Percentiles rank a stretch among this genome's conserved stretches.
Evolutionary conservation across 1,140 invertebrate species (phyloP).

Genomic region (Drosophila rufa): DNA sequence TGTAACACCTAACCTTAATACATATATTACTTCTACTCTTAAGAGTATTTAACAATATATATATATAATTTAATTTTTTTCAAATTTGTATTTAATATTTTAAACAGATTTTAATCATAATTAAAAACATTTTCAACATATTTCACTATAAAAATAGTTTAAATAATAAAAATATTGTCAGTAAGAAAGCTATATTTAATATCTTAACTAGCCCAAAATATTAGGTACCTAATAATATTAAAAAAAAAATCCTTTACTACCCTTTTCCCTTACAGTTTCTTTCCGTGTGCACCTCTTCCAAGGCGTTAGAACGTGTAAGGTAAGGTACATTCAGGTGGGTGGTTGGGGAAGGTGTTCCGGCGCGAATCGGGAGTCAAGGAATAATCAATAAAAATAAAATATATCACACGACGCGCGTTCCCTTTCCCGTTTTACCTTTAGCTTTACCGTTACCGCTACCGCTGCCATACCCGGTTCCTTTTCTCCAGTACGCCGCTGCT

Average conservation of each 20-base stretch:
- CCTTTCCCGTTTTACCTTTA: conserved; percentile 23
- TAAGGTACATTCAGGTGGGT: not conserved
- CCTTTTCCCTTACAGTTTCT: not conserved
- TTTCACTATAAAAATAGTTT: too few relatives aligned
- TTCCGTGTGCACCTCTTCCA: conserved; percentile 31
- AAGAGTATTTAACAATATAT: too few relatives aligned
- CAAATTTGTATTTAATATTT: not conserved
- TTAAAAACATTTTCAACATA: too few relatives aligned
- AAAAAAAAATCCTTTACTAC: not conserved
- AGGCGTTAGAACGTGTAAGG: conserved; percentile 42
- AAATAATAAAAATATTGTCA: too few relatives aligned
- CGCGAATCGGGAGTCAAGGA: conserved; percentile 53
- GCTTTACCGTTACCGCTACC: conserved; percentile 22
- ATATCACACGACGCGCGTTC: conserved; percentile 69
- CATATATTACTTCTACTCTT: too few relatives aligned
- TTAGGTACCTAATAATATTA: too few relatives aligned
- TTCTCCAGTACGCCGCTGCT: conserved; percentile 48
- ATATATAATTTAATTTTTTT: not conserved
- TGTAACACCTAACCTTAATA: too few relatives aligned
- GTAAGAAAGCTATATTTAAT: too few relatives aligned
- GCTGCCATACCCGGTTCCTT: conserved; percentile 18
- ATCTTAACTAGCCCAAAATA: too few relatives aligned
- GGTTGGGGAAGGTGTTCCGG: conserved; percentile 4
- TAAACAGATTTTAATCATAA: too few relatives aligned
- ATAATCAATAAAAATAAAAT: conserved; percentile 84